Percentiles rank a stretch among this genome's conserved stretches.
Conservation (phyloP, 2,113 vertebrate genomes). For the Spea bombifrons region DNA sequence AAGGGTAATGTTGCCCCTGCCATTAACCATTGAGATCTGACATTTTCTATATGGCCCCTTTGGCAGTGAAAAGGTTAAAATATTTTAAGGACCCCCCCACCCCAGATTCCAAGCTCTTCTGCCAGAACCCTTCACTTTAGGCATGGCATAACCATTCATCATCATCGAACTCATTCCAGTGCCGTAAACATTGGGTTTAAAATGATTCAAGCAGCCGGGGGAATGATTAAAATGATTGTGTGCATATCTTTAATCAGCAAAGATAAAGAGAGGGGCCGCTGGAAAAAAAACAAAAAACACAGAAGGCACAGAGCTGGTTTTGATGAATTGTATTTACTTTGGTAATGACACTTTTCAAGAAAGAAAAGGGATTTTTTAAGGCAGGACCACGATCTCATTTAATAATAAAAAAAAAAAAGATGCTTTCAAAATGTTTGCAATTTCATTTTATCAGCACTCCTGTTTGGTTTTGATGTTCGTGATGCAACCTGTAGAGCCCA, state of each 20-base stretch:
- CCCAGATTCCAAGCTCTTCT: slow-evolving; percentile 10
- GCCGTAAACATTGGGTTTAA: slow-evolving; percentile 31
- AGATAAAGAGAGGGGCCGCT: slow-evolving; percentile 19
- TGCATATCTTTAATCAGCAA: slow-evolving; percentile 46
- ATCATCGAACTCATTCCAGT: slow-evolving; percentile 42
- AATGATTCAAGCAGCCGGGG: slow-evolving; percentile 43
- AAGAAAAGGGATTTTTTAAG: slow-evolving; percentile 11
- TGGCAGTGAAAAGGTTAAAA: not conserved
- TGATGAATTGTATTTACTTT: slow-evolving; percentile 46
- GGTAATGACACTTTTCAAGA: slow-evolving; percentile 30
- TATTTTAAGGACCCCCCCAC: not conserved
- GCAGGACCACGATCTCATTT: slow-evolving; percentile 12
- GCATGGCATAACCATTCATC: slow-evolving; percentile 40
- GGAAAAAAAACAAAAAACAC: not conserved
- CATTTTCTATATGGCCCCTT: no score
- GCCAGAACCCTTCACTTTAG: slow-evolving; percentile 18
- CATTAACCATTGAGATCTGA: no score
- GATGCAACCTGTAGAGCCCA: no score
- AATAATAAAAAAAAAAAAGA: not conserved
- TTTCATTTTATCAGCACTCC: not conserved
- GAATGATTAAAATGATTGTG: slow-evolving; percentile 46
- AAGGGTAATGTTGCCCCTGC: no score
- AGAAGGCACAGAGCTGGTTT: not conserved
- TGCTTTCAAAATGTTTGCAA: not conserved
- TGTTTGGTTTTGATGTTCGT: not conserved